Base-by-base conservation (phyloP, 2,888 invertebrate species). In the Drosophila histrio region DNA sequence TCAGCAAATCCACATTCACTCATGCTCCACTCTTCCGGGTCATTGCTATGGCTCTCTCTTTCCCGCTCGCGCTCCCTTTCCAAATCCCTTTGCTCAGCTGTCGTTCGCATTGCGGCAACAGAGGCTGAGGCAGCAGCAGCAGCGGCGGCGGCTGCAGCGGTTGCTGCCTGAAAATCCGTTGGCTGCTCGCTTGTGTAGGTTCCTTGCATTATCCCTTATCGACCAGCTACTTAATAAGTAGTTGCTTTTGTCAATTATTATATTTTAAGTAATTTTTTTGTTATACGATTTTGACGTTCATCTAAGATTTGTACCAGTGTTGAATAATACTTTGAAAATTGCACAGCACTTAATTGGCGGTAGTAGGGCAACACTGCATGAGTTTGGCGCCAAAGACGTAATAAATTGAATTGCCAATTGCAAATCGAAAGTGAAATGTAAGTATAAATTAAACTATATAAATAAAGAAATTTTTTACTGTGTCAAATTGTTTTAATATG, bases 111-210 rank as follows among this genome's bases (percentile, higher is more conserved):
- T 2, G 68, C 73, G 22, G 70, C 70, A 2, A 80, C 77, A 2
- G 83, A 73, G 3, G 87, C 73, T 22, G 72, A 67, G 2, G 82
- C 76, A 1, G 82, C 76, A 1, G 89, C 89, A 2, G 90, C 89
- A 7, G 89, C 90, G 3, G 90, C 89, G 0, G 90, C 89, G 0
- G 46, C 88, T 13, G 88, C 89, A n/a, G 88, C 87, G 13, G 89
- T 79, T 5, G 89, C 89, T 24, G 89, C 89, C 62, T 90, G 87
- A 64, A 91, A 88, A 38, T 85, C 90, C 3, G 79, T 47, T 2
- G 79, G 87, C 50, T 90, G 74, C 36, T 73, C 72, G 6, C 43
- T 60, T 22, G 59, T 28, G 43, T 69, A 73, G 15, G 50, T 60
- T 32, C 60, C 70, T 32, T 73, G 72, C 72, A 73, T 73, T 57